Evolutionary conservation across 2,888 invertebrate genomes (phyloP), one percentile per base, ranked within the genome.

Genomic region (Mythimna vitellina): DNA sequence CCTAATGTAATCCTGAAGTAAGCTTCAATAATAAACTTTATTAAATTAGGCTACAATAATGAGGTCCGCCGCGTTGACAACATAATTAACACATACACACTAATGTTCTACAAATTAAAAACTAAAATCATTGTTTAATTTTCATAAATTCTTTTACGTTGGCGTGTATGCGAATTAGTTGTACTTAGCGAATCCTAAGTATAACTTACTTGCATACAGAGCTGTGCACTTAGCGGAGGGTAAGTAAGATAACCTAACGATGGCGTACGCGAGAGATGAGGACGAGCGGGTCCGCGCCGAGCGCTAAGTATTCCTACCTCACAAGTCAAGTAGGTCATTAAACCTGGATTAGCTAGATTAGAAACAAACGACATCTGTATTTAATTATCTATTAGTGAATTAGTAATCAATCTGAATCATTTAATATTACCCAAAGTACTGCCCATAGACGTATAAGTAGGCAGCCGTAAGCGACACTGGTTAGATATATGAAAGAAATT

Each of bases 161-260:
- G 14, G n/a, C 12, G n/a, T 32, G n/a, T 51, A 2, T 9, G 14
- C 5, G 12, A 25, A 32, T 73, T 73, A 35, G 25, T 53, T 75
- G 22, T 14, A 67, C 42, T 38, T 60, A 76, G 56, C n/a, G 17
- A 17, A 17, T 46, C 17, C 22, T 56, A 46, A 53, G 56, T 65
- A 46, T 20, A 76, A 62, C 17, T 62, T 49, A 62, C 29, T 72
- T 42, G 57, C 72, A 65, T 38, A 63, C 72, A 76, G 53, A 51
- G 72, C 53, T 38, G n/a, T 65, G 72, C 78, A 78, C 72, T 72
- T 57, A 65, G 53, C 35, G 35, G 49, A 12, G 25, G 49, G 56
- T 12, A 4, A 58, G 35, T 54, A 7, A 22, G 56, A 53, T 58
- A 62, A 35, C 20, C 14, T 46, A 32, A 70, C n/a, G 63, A 64